phyloP scores from a whole-genome alignment of 2,888 invertebrate genomes.

The Chromoteleia sp. region DNA sequence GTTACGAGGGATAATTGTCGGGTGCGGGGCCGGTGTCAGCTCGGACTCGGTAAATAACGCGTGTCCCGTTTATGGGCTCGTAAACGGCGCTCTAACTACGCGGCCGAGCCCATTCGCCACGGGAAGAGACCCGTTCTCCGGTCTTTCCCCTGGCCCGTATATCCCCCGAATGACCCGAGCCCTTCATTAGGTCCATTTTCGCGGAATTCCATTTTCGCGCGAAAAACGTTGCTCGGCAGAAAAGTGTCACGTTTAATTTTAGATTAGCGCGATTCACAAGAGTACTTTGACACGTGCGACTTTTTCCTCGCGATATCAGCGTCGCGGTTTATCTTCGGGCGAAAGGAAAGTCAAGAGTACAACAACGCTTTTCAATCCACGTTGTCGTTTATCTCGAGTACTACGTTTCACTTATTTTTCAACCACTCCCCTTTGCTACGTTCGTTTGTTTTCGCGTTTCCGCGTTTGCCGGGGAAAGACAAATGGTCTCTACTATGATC shows the following conservation, averaged over 20 bases:
- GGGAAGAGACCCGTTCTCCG: constrained; percentile 30
- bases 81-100: constrained; percentile 80
- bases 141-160: constrained; percentile 79
- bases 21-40: constrained; percentile 72
- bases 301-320: constrained; percentile 43
- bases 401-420: constrained; percentile 27
- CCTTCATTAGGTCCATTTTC: constrained; percentile 73
- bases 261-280: constrained; percentile 21
- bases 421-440: too few species aligned
- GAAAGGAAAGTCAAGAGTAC: constrained; percentile 54
- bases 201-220: constrained; percentile 28
- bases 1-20: constrained; percentile 80
- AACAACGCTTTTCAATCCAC: constrained; percentile 44
- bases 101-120: constrained; percentile 67
- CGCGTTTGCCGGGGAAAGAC: too few species aligned
- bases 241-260: constrained; percentile 21
- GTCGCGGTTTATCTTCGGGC: constrained; percentile 44
- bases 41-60: constrained; percentile 79
- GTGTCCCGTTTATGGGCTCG: constrained; percentile 81
- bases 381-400: constrained; percentile 26
- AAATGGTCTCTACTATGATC: too few species aligned
- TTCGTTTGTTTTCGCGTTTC: constrained; percentile 6
- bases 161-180: constrained; percentile 73
- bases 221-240: neutral
- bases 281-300: constrained; percentile 50